Conservation (phyloP, 2,797 vertebrate genomes). For the Pelodytes ibericus region DNA sequence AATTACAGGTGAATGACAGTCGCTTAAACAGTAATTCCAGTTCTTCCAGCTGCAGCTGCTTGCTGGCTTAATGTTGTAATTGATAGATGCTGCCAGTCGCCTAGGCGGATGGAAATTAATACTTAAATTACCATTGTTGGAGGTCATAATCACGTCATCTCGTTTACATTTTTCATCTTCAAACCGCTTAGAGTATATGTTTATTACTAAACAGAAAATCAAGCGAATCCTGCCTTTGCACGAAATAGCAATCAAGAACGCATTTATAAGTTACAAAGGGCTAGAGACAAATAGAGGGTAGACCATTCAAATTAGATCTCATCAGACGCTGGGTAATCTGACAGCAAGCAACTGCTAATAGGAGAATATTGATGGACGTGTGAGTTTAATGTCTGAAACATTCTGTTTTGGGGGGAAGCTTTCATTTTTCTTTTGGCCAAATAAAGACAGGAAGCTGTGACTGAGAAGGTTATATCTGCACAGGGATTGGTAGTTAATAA, state of each 20-base stretch:
- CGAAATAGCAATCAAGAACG: constrained; percentile 44
- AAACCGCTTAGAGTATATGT: constrained; percentile 49
- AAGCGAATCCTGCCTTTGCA: constrained; percentile 24
- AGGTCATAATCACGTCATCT: constrained; percentile 70
- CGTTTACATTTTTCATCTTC: constrained; percentile 59
- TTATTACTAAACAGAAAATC: constrained; percentile 51
- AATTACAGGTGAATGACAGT: constrained; percentile 83
- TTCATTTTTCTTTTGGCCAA: constrained; percentile 15
- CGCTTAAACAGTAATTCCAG: constrained; percentile 84
- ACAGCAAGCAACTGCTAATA: constrained; percentile 53
- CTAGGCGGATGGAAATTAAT: constrained; percentile 89
- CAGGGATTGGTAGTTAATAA: neutral
- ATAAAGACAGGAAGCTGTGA: neutral
- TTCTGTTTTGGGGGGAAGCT: constrained; percentile 9
- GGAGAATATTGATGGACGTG: constrained; percentile 38
- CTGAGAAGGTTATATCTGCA: neutral
- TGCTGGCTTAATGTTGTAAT: constrained; percentile 84
- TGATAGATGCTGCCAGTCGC: constrained; percentile 90
- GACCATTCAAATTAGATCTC: constrained; percentile 47
- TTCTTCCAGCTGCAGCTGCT: constrained; percentile 85
- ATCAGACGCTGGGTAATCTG: constrained; percentile 48
- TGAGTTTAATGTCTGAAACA: constrained; percentile 25
- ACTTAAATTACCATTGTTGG: constrained; percentile 87
- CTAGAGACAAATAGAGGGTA: constrained; percentile 49
- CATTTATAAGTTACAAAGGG: constrained; percentile 40